Conservation (phyloP, 2,113 vertebrate species). For the Gobius niger region DNA sequence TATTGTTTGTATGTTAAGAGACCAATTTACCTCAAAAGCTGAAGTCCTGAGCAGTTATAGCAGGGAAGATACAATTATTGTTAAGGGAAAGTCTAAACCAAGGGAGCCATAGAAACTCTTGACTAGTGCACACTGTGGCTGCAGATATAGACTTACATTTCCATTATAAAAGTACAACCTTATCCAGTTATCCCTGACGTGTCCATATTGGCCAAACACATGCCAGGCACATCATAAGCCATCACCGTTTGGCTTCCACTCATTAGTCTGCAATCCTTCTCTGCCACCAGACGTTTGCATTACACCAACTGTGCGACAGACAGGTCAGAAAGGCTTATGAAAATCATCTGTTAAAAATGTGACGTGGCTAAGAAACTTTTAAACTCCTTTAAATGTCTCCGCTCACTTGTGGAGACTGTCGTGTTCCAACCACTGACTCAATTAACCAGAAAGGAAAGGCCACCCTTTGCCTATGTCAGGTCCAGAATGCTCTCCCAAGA, state of each 20-base stretch:
- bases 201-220: constrained; percentile 28
- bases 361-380: constrained; percentile 38
- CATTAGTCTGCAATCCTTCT: constrained; percentile 48
- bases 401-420: constrained; percentile 27
- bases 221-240: constrained; percentile 19
- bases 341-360: constrained; percentile 42
- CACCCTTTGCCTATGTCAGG: constrained; percentile 71
- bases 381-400: constrained; percentile 45
- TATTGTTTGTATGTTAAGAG: too few species aligned
- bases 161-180: constrained; percentile 56
- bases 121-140: not conserved
- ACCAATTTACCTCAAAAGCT: too few species aligned
- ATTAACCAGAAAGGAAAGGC: constrained; percentile 59
- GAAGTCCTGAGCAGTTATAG: too few species aligned
- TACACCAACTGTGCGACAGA: constrained; percentile 5
- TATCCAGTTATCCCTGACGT: constrained; percentile 14
- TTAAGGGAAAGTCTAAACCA: too few species aligned
- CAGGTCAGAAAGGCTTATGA: constrained; percentile 27
- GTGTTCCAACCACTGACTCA: constrained; percentile 59
- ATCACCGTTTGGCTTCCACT: constrained; percentile 23
- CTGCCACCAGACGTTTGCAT: constrained; percentile 33
- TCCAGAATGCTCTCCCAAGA: constrained; percentile 66
- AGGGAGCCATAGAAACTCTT: not conserved
- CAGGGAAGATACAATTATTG: too few species aligned
- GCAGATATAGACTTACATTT: constrained; percentile 49